A percentile compares a stretch with the other conserved stretches of the same genome.
phyloP scores from a whole-genome alignment of 2,113 vertebrate species.

The Verasper variegatus region DNA sequence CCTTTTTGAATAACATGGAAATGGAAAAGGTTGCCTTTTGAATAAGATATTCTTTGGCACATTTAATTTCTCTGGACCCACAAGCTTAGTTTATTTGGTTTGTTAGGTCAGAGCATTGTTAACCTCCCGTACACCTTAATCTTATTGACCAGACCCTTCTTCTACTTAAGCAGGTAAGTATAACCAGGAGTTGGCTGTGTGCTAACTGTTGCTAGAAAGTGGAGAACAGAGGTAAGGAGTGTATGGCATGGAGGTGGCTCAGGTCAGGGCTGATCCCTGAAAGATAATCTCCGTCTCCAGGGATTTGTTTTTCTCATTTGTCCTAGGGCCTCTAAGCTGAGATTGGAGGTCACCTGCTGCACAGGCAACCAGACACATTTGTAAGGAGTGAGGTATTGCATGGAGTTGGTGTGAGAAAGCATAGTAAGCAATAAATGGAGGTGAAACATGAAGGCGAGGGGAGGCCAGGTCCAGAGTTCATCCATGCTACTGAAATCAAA shows the following conservation, averaged over 20 bases:
- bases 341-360: slow-evolving; percentile 78
- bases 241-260: slow-evolving; percentile 55
- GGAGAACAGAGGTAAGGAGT: slow-evolving; percentile 48
- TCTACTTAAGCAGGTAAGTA: slow-evolving; percentile 15
- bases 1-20: slow-evolving; percentile 56
- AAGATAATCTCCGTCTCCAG: slow-evolving; percentile 81
- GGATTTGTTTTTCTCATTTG: slow-evolving; percentile 83
- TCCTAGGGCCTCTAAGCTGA: slow-evolving; percentile 73
- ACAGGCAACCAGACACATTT: slow-evolving; percentile 47
- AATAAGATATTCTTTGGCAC: slow-evolving; percentile 60
- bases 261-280: slow-evolving; percentile 77
- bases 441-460: slow-evolving; percentile 35
- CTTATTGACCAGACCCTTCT: slow-evolving; percentile 14
- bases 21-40: slow-evolving; percentile 67
- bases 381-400: slow-evolving; percentile 35
- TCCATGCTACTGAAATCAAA: slow-evolving; percentile 64
- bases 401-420: slow-evolving; percentile 28
- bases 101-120: slow-evolving; percentile 16
- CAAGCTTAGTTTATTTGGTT: slow-evolving; percentile 11
- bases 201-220: slow-evolving; percentile 58
- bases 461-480: slow-evolving; percentile 70
- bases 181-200: slow-evolving; percentile 24
- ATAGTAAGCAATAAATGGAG: slow-evolving; percentile 37
- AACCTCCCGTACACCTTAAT: slow-evolving; percentile 8
- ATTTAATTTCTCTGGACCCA: slow-evolving; percentile 40